Base-by-base conservation (phyloP, 64 coral and sea anemone species). In the Hydrozoanthus tunicans region DNA sequence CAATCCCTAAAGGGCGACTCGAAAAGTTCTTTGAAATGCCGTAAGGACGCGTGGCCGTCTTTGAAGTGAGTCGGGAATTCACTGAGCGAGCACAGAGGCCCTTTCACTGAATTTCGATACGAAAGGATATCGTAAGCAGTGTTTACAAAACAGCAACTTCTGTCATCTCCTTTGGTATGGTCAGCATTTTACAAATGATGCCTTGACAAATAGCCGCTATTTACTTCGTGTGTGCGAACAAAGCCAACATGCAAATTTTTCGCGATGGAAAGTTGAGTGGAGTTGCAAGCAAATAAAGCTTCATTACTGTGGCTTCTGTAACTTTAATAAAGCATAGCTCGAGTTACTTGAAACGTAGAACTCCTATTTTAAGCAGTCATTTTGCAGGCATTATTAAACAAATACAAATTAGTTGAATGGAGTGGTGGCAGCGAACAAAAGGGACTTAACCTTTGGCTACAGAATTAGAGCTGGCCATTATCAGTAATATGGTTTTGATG, bases 181-280 rank as follows among this genome's bases (percentile, higher is more conserved):
- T 3, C n/a, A 74, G 66, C 84, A 58, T 88, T 73, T 88, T 88
- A 88, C 69, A 73, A 88, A 74, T 88, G 68, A 88, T 23, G 56
- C 59, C 84, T 75, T 73, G 69, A 88, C 84, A 88, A 75, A 88
- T 73, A 88, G 13, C 68, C 68, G 11, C 52, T 88, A 73, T 88
- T 88, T 75, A 70, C 69, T 59, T 75, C 56, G 56, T 20, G 32
- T 43, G 32, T 43, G 69, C 43, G 84, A 88, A 88, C 84, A 88
- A 88, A 88, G 84, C 68, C 84, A 88, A 88, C 84, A 88, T 88
- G 84, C 84, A 88, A 88, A 88, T 88, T 88, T 73, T 88, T 73
- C 17, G 67, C 51, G 69, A 24, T 56, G 84, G 56, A 88, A 88
- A 73, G 54, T 58, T 73, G 68, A 56, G 74, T 9, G 27, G 84